Conservation (phyloP, 2,113 vertebrate genomes). For the Melanostigma gelatinosum region DNA sequence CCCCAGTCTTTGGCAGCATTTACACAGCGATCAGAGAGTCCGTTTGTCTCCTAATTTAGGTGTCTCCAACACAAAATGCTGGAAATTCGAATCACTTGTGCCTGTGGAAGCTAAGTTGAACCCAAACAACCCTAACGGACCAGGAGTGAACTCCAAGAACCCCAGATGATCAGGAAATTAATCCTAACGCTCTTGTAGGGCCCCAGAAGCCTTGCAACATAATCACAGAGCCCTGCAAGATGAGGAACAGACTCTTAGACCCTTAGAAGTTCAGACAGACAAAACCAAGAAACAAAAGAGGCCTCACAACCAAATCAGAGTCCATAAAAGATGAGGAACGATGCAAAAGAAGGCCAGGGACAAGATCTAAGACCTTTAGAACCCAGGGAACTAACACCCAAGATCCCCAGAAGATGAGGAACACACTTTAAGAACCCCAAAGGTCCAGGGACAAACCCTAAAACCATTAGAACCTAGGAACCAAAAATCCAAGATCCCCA, state of each 20-base stretch:
- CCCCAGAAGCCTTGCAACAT: background rate
- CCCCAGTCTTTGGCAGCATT: conserved; percentile 56
- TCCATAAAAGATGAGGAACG: background rate
- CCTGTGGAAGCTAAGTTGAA: background rate
- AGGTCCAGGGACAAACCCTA: background rate
- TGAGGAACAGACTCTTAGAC: background rate
- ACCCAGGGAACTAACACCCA: background rate
- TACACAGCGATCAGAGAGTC: conserved; percentile 34
- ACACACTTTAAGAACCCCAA: background rate
- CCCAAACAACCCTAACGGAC: background rate
- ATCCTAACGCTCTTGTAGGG: background rate
- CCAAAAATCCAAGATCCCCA: background rate
- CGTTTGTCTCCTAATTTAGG: conserved; percentile 35
- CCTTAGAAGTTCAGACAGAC: background rate
- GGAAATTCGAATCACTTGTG: conserved; percentile 30
- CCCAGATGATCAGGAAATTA: background rate
- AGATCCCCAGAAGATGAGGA: background rate
- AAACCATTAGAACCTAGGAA: background rate
- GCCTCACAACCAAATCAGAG: background rate
- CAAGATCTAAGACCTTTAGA: background rate
- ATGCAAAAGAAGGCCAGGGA: background rate
- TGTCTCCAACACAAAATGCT: background rate
- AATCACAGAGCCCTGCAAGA: conserved; percentile 2
- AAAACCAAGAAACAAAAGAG: background rate
- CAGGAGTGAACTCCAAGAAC: background rate